Percentiles rank a stretch among this genome's conserved stretches.
Conservation (phyloP, 2,888 invertebrate genomes). For the Andrena dorsata region DNA sequence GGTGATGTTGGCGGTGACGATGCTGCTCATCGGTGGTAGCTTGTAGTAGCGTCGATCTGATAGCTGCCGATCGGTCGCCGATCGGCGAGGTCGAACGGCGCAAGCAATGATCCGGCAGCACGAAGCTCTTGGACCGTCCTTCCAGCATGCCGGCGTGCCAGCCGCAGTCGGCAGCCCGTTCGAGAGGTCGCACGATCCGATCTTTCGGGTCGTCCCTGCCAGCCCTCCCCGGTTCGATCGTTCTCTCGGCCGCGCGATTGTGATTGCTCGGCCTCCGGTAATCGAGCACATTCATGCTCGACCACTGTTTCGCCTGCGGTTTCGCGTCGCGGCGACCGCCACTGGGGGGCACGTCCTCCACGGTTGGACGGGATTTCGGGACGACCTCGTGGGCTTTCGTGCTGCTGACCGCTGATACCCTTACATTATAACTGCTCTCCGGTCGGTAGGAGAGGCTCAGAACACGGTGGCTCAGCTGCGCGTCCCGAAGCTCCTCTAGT, state of each 20-base stretch:
- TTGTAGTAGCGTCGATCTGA: constrained; percentile 61
- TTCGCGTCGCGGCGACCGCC: constrained; percentile 21
- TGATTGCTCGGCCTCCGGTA: constrained; percentile 15
- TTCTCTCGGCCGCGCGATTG: constrained; percentile 26
- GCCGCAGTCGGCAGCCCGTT: constrained; percentile 66
- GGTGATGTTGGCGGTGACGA: constrained; percentile 52
- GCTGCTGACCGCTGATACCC: constrained; percentile 72
- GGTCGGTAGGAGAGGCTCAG: constrained; percentile 78
- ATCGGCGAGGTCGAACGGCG: constrained; percentile 60
- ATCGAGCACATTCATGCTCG: constrained; percentile 50
- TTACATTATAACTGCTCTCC: constrained; percentile 74
- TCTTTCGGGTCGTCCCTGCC: constrained; percentile 49
- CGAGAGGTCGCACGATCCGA: constrained; percentile 76
- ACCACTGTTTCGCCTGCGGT: constrained; percentile 32
- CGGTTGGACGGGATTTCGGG: constrained; percentile 41
- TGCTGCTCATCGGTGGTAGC: constrained; percentile 37
- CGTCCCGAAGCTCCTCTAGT: constrained; percentile 52
- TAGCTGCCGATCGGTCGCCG: constrained; percentile 64
- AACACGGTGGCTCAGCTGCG: constrained; percentile 59
- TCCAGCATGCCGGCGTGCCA: constrained; percentile 77
- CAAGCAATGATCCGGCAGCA: constrained; percentile 77
- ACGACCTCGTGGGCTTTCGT: constrained; percentile 70
- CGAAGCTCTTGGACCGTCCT: constrained; percentile 81
- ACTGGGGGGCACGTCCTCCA: constrained; percentile 11
- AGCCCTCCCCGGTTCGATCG: constrained; percentile 17